These are phyloP conservation scores for Hippolais icterina DNA, from an alignment of 2,113 vertebrate genomes.

Conservation along the genomic window DNA sequence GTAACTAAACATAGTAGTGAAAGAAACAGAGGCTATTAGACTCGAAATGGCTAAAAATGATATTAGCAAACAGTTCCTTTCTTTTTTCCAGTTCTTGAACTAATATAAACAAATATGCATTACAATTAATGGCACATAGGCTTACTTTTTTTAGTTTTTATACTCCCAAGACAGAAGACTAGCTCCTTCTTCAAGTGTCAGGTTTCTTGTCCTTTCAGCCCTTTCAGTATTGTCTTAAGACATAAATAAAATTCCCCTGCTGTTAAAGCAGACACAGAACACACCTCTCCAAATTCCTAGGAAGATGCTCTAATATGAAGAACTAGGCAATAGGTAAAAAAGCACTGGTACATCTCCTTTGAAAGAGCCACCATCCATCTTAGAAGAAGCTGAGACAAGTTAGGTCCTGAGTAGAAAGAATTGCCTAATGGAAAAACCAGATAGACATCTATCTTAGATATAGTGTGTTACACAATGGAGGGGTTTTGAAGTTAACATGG, in stretches of 20 bases:
- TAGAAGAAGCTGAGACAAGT: background rate
- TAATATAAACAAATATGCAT: background rate
- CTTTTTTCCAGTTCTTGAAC: background rate
- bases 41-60: background rate
- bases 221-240: background rate
- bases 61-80: background rate
- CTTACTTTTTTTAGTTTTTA: background rate
- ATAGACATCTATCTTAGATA: background rate
- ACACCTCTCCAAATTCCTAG: background rate
- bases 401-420: background rate
- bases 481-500: background rate
- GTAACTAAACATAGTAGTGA: background rate
- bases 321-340: background rate
- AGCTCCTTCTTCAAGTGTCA: background rate
- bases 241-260: background rate
- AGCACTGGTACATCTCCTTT: background rate
- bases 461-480: rapidly evolving
- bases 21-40: background rate
- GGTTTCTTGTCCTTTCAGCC: background rate
- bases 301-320: background rate
- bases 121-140: background rate
- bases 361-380: background rate
- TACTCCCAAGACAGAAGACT: background rate
- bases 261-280: background rate
- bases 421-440: background rate